Evolutionary conservation across 2,113 vertebrate genomes (phyloP).

Genomic region (Chaetodon auriga): DNA sequence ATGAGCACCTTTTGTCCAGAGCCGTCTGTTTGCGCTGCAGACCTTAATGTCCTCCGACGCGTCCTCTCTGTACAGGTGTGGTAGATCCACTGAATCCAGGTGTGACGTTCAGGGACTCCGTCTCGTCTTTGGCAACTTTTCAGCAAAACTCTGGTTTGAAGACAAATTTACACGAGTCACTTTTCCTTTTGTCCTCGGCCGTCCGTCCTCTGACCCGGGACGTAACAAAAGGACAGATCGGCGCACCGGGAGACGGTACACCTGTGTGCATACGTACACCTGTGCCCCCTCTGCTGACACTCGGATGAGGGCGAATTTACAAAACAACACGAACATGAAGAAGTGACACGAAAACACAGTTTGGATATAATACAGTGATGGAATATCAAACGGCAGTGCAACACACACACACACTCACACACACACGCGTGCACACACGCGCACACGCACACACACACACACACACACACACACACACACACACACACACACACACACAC

Average conservation of each 20-base stretch:
- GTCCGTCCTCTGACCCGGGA: neutral
- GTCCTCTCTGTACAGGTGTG: neutral
- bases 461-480: too few relatives aligned
- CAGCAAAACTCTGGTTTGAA: neutral
- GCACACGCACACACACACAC: neutral
- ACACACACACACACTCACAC: too few relatives aligned
- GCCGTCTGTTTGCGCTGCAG: too few relatives aligned
- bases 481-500: neutral
- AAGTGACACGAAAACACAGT: constrained; percentile 6
- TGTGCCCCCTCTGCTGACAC: neutral
- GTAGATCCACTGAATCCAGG: neutral
- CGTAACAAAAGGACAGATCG: neutral
- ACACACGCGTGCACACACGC: too few relatives aligned
- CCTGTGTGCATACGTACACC: neutral
- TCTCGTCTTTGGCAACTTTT: neutral
- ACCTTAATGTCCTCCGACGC: neutral
- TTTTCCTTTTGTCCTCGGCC: neutral
- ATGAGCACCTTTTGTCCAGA: constrained; percentile 3
- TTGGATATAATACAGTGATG: constrained; percentile 40
- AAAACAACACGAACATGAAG: constrained; percentile 25
- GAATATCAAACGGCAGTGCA: constrained; percentile 26
- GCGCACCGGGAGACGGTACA: neutral
- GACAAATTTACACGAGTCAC: neutral
- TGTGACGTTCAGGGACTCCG: neutral
- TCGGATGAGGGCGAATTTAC: constrained; percentile 11